These are phyloP conservation scores for Eulimnadia texana DNA, from an alignment of 1,140 invertebrate genomes.

Conservation along the genomic window DNA sequence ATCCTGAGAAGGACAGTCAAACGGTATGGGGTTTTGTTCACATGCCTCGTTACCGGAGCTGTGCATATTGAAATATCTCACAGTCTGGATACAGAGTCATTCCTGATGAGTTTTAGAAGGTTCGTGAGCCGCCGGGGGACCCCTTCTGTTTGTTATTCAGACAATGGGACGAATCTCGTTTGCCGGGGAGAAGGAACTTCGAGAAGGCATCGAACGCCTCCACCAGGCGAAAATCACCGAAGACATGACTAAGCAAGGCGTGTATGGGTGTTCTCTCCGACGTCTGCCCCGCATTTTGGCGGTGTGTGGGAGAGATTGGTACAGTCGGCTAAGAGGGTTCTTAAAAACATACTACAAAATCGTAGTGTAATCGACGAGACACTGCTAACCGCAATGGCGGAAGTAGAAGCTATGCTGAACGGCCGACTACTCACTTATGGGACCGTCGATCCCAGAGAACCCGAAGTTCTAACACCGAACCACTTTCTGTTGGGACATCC, in stretches of 20 bases:
- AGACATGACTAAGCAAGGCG: conserved; percentile 8
- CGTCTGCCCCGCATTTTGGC: conserved; percentile 25
- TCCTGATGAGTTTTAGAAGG: conserved; percentile 11
- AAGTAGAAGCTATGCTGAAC: conserved; percentile 14
- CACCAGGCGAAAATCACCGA: not conserved
- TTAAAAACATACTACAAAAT: conserved; percentile 19
- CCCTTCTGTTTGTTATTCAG: conserved; percentile 12
- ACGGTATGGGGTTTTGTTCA: conserved; percentile 8
- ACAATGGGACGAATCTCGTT: conserved; percentile 18
- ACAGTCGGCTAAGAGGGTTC: conserved; percentile 24
- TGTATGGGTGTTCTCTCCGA: conserved; percentile 26
- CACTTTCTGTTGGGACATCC: conserved; percentile 10
- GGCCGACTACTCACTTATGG: conserved; percentile 11
- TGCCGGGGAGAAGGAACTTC: conserved; percentile 21
- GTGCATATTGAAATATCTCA: conserved; percentile 20
- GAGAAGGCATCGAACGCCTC: not conserved
- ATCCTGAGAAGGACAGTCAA: not conserved
- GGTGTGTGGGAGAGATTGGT: conserved; percentile 27
- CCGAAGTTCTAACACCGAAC: conserved; percentile 13
- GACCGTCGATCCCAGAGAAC: conserved; percentile 1
- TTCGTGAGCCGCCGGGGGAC: conserved; percentile 15
- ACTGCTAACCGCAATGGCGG: conserved; percentile 6
- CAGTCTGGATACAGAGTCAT: conserved; percentile 16
- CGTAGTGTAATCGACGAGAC: conserved; percentile 11
- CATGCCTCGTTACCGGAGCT: conserved; percentile 12